Evolutionary conservation across 2,797 vertebrate species (phyloP).

Genomic region (Sebastes goodei): DNA sequence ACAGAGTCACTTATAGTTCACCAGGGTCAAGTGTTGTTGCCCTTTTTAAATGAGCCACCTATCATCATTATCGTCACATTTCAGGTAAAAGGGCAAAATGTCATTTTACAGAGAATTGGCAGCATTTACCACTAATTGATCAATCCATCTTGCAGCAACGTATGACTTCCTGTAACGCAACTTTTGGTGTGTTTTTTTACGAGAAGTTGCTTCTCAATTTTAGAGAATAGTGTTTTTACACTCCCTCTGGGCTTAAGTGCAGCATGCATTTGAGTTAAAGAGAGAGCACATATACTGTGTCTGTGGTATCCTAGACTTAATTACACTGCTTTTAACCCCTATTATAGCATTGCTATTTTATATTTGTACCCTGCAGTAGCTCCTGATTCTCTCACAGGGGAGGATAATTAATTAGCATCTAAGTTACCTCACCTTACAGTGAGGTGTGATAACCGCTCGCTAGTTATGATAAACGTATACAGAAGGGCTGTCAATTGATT

Average conservation of each 20-base stretch:
- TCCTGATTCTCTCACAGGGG: background rate
- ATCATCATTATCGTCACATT: background rate
- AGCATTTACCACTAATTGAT: constrained; percentile 18
- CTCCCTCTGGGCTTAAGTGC: background rate
- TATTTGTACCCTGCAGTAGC: background rate
- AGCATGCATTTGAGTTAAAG: background rate
- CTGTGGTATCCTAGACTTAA: background rate
- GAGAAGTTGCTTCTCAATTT: background rate
- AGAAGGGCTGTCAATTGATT: too few relatives aligned
- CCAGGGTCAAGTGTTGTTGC: background rate
- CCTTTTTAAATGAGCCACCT: background rate
- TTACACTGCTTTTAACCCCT: background rate
- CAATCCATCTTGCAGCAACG: constrained; percentile 14
- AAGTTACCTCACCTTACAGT: background rate
- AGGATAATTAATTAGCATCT: background rate
- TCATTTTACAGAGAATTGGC: background rate
- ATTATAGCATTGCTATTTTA: background rate
- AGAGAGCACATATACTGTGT: background rate
- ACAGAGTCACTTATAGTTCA: background rate
- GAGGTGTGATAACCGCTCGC: background rate
- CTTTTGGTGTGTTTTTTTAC: background rate
- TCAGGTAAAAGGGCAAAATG: background rate
- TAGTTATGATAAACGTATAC: background rate
- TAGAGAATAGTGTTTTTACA: background rate
- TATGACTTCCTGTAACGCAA: background rate